A percentile compares a stretch with the other conserved stretches of the same genome.
Evolutionary conservation across 2,888 invertebrate species (phyloP).

Genomic region (Hetaerina titia): DNA sequence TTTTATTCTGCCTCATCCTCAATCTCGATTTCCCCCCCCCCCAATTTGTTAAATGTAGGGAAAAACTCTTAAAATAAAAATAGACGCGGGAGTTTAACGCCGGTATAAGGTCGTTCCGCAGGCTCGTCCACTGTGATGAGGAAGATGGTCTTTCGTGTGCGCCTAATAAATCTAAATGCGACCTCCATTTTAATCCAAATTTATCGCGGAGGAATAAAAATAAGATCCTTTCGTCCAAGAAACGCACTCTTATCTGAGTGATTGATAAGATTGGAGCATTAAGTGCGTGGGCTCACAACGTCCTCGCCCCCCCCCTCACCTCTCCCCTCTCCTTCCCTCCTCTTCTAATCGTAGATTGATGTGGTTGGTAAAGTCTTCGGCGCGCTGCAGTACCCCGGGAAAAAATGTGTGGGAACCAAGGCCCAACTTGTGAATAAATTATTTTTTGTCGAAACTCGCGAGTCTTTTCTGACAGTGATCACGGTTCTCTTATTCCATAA

Average conservation of each 20-base stretch:
- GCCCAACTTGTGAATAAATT: background rate
- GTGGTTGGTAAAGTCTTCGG: background rate
- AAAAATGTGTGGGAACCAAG: background rate
- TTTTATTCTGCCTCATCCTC: background rate
- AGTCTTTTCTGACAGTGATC: background rate
- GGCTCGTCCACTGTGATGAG: background rate
- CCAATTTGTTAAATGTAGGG: background rate
- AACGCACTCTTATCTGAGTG: background rate
- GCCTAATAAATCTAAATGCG: background rate
- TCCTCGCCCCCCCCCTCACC: too few relatives aligned
- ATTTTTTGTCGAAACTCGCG: background rate
- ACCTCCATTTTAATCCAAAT: background rate
- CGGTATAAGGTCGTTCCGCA: background rate
- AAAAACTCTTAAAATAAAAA: background rate
- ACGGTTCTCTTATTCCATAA: background rate
- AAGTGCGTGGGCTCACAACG: background rate
- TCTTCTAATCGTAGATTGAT: background rate
- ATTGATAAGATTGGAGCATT: background rate
- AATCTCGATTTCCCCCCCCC: background rate
- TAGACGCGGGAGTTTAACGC: background rate
- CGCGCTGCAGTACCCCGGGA: background rate
- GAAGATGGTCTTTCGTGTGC: background rate
- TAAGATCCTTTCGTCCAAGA: background rate
- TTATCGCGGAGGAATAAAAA: background rate
- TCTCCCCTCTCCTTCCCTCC: too few relatives aligned